These are phyloP conservation scores for Oryzaephilus surinamensis DNA, from an alignment of 1,140 invertebrate species.

Conservation along the genomic window DNA sequence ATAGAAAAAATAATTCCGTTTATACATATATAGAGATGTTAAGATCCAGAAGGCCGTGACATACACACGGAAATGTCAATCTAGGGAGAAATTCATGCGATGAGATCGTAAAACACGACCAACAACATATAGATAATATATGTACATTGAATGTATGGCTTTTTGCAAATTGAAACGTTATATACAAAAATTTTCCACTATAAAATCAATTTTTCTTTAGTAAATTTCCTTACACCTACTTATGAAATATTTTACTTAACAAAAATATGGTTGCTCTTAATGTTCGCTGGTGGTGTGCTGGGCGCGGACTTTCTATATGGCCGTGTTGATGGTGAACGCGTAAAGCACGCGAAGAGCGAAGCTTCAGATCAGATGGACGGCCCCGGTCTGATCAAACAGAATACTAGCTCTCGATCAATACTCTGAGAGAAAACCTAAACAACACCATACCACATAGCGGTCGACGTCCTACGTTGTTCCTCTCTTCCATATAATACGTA, in stretches of 20 bases:
- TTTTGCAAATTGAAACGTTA: slow-evolving; percentile 1
- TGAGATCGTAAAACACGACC: slow-evolving; percentile 16
- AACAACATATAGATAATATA: slow-evolving; percentile 3
- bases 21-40: slow-evolving; percentile 5
- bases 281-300: slow-evolving; percentile 6
- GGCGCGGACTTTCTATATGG: slow-evolving; percentile 6
- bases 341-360: too few relatives aligned
- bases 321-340: too few relatives aligned
- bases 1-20: slow-evolving; percentile 3
- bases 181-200: too few relatives aligned
- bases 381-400: slow-evolving; percentile 16
- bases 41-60: slow-evolving; percentile 14
- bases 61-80: slow-evolving; percentile 18
- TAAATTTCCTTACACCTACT: too few relatives aligned
- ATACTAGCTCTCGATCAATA: slow-evolving; percentile 14
- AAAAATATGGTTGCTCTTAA: slow-evolving; percentile 1
- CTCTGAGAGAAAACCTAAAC: slow-evolving; percentile 15
- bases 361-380: slow-evolving; percentile 14
- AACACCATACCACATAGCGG: slow-evolving; percentile 12
- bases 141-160: neutral
- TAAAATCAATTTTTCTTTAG: too few relatives aligned
- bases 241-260: too few relatives aligned
- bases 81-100: slow-evolving; percentile 14
- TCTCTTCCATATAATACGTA: slow-evolving; percentile 3
- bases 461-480: neutral